Base-by-base conservation (phyloP, 2,797 vertebrate species). In the Taenioides sp. region DNA sequence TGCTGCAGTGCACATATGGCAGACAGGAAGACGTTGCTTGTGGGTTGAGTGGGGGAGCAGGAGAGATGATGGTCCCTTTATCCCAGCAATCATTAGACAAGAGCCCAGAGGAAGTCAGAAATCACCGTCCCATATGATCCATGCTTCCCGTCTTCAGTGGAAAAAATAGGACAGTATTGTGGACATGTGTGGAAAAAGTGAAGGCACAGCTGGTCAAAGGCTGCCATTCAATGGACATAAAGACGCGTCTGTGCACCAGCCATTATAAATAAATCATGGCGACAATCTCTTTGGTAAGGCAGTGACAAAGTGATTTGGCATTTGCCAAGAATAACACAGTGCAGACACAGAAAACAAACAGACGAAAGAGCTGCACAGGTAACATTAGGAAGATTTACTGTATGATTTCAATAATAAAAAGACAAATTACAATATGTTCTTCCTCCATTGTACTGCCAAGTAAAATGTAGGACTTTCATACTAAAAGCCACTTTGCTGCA, bases 31-130 rank as follows among this genome's bases (percentile, higher is more conserved):
- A 65, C 40, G 67, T 76, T 37, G 52, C 69, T 66, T 68, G 43
- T 31, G 50, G 50, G 55, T 47, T 1, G 25, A 28, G 34, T 4
- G 40, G 22, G 27, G 63, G 25, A 6, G 34, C 54, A 28, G 73
- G 78, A 76, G 80, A 79, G 80, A 87, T 79, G 84, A 90, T 79
- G 81, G 77, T 65, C 81, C 77, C 81, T 85, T 87, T 72, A 84
- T 87, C 85, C 64, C 54, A 78, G 82, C 71, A 86, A 88, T 87
- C 84, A 89, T 85, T 78, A 80, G 80, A 86, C 79, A 83, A 85
- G 81, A 84, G 67, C 79, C 69, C 67, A 81, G 76, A 84, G 85
- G 84, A 87, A 86, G 86, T 88, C 81, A 85, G 76, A 89, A 88
- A 89, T 89, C 84, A 81, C 65, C 69, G 50, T 73, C 77, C 78